A percentile compares a stretch with the other conserved stretches of the same genome.
These are phyloP conservation scores for Aleiodes testaceus DNA, from an alignment of 2,888 invertebrate genomes.

Conservation along the genomic window DNA sequence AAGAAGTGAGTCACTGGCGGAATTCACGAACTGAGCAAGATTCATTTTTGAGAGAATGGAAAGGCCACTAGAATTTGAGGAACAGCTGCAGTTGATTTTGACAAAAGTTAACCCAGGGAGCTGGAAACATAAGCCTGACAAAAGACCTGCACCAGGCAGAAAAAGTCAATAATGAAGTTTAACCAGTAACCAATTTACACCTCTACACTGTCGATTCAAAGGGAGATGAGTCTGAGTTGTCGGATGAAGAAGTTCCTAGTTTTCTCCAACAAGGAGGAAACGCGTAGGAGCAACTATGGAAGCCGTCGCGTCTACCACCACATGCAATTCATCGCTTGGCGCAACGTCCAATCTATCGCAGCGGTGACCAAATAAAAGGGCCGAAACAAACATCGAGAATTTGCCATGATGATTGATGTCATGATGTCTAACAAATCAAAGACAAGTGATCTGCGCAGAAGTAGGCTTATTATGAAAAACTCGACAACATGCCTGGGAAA, in stretches of 20 bases:
- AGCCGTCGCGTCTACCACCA: not conserved
- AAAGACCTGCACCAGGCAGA: too few relatives aligned
- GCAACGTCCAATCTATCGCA: constrained; percentile 23
- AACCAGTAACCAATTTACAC: not conserved
- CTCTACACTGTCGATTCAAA: not conserved
- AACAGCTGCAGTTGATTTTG: constrained; percentile 35
- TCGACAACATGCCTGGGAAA: not conserved
- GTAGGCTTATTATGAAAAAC: not conserved
- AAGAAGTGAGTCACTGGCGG: constrained; percentile 32
- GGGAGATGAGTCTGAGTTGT: not conserved
- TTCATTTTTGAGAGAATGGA: constrained; percentile 38
- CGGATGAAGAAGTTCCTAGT: not conserved
- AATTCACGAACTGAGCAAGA: constrained; percentile 36
- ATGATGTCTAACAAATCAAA: not conserved
- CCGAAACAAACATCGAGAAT: constrained; percentile 32
- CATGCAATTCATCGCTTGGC: constrained; percentile 11
- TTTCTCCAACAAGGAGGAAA: not conserved
- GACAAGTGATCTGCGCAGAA: not conserved
- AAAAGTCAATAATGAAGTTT: not conserved
- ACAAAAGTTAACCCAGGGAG: constrained; percentile 16
- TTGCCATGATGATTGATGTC: not conserved
- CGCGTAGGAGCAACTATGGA: not conserved
- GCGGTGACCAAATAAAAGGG: constrained; percentile 20
- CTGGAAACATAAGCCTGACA: too few relatives aligned
- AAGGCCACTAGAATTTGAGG: constrained; percentile 29